phyloP scores from a whole-genome alignment of 1,140 invertebrate genomes.

The Lysiphlebus fabarum region DNA sequence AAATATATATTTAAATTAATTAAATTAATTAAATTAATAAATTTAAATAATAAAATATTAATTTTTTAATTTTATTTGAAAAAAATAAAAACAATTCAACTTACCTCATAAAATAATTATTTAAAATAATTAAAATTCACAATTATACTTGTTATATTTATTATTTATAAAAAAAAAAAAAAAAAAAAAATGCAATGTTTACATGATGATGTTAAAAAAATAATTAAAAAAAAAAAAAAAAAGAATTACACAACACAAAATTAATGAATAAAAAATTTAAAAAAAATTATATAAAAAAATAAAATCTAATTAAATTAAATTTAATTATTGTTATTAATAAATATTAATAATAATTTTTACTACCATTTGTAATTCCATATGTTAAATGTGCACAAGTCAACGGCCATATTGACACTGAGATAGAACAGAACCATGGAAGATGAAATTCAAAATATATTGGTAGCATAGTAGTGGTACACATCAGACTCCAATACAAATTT shows the following conservation, averaged over 20 bases:
- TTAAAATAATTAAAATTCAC: no score
- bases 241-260: background rate
- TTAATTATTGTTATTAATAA: background rate
- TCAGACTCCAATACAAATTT: background rate
- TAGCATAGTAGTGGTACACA: no score
- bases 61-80: no score
- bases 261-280: background rate
- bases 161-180: background rate
- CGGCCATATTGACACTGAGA: constrained; percentile 48
- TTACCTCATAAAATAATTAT: no score
- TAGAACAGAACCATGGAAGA: constrained; percentile 19
- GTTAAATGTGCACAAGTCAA: constrained; percentile 33
- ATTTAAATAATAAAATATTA: no score
- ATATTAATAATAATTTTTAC: no score
- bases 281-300: background rate
- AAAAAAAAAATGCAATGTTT: background rate
- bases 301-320: constrained; percentile 3
- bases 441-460: constrained; percentile 16
- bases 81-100: no score
- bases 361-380: constrained; percentile 31
- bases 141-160: no score
- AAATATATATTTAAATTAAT: no score
- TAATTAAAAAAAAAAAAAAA: background rate
- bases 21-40: no score
- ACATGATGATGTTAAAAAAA: background rate